Conservation (phyloP, 2,113 vertebrate genomes). For the Lota lota region DNA sequence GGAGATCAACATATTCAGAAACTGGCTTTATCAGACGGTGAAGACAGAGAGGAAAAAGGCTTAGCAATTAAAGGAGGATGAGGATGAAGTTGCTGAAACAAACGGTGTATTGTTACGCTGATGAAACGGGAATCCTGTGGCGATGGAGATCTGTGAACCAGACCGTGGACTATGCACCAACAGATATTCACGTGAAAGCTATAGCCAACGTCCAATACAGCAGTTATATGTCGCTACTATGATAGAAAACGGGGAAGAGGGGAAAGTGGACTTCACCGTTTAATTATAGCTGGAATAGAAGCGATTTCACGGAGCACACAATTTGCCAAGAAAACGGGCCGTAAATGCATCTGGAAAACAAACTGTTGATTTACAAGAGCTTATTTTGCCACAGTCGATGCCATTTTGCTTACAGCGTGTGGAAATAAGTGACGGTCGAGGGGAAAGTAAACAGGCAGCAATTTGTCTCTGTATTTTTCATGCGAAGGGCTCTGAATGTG, state of each 20-base stretch:
- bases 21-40: slow-evolving; percentile 14
- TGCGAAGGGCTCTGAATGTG: slow-evolving; percentile 61
- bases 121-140: slow-evolving; percentile 22
- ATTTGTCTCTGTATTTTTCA: slow-evolving; percentile 62
- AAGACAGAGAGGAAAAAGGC: slow-evolving; percentile 13
- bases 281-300: neutral
- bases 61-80: slow-evolving; percentile 29
- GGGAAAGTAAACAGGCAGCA: slow-evolving; percentile 66
- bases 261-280: neutral
- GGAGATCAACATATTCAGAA: slow-evolving; percentile 11
- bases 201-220: slow-evolving; percentile 28
- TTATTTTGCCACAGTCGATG: slow-evolving; percentile 46
- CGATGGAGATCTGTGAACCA: slow-evolving; percentile 44
- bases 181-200: slow-evolving; percentile 19
- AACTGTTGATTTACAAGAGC: slow-evolving; percentile 39
- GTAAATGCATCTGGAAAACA: slow-evolving; percentile 37
- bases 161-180: slow-evolving; percentile 48
- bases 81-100: slow-evolving; percentile 37
- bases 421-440: slow-evolving; percentile 41
- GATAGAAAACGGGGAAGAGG: neutral
- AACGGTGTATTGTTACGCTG: slow-evolving; percentile 43
- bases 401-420: slow-evolving; percentile 46
- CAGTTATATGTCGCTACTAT: slow-evolving; percentile 1
- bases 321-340: slow-evolving; percentile 33
- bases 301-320: slow-evolving; percentile 8